These are phyloP conservation scores for Lagodon rhomboides DNA, from an alignment of 2,797 vertebrate species.

Conservation along the genomic window DNA sequence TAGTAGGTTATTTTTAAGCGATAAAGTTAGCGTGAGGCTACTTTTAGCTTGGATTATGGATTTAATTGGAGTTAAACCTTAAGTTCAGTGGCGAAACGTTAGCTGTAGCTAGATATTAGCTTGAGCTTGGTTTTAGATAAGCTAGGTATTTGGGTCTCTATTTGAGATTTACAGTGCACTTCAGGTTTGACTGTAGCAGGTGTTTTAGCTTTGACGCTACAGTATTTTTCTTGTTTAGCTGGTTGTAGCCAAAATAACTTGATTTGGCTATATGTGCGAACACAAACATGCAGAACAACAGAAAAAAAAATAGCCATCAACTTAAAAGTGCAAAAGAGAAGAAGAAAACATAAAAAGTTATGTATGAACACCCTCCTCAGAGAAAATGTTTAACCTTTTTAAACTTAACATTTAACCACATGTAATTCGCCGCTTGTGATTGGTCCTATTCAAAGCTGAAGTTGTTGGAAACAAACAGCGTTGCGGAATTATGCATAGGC, in stretches of 20 bases:
- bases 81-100: neutral
- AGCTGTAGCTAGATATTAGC: neutral
- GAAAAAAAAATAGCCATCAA: neutral
- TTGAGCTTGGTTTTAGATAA: constrained; percentile 4
- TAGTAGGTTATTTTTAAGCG: neutral
- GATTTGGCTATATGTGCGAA: neutral
- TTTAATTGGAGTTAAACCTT: neutral
- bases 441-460: neutral
- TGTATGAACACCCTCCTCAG: neutral
- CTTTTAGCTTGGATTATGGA: neutral
- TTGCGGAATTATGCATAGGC: neutral
- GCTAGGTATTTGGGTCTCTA: neutral
- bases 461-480: neutral
- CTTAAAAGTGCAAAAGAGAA: neutral
- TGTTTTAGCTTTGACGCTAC: neutral
- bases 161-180: neutral
- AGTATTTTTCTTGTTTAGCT: neutral
- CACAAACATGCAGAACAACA: neutral
- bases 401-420: neutral
- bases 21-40: neutral
- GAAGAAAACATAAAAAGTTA: neutral
- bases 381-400: no score
- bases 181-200: neutral
- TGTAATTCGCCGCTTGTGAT: neutral
- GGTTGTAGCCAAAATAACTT: neutral